Evolutionary conservation across 2,113 vertebrate genomes (phyloP).

Genomic region (Rafetus swinhoei): DNA sequence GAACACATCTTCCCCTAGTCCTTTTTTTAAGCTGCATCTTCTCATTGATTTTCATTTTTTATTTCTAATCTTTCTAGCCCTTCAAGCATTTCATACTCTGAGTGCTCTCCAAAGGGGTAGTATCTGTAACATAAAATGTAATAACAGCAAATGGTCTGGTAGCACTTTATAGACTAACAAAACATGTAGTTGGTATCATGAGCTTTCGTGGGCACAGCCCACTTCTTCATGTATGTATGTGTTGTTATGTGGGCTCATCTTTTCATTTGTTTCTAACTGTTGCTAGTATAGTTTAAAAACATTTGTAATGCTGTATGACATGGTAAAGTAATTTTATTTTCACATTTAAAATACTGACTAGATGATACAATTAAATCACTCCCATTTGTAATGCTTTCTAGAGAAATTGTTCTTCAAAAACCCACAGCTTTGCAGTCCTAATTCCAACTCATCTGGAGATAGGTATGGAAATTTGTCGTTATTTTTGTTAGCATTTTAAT

Average conservation of each 20-base stretch:
- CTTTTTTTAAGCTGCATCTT: not conserved
- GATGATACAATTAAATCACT: not conserved
- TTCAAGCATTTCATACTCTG: not conserved
- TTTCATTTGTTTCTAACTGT: not conserved
- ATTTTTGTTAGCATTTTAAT: not conserved
- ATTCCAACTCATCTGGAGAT: not conserved
- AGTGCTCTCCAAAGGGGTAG: not conserved
- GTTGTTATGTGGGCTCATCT: not conserved
- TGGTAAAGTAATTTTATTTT: rapidly evolving
- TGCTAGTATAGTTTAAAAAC: not conserved
- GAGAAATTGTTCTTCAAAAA: not conserved
- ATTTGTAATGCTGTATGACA: not conserved
- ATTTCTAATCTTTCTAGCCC: not conserved
- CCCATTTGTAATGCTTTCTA: not conserved
- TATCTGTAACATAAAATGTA: not conserved
- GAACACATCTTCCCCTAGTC: not conserved
- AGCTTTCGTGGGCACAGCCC: too few relatives aligned
- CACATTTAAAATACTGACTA: not conserved
- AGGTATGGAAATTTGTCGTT: not conserved
- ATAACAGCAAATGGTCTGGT: too few relatives aligned
- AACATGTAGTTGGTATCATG: too few relatives aligned
- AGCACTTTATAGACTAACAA: too few relatives aligned
- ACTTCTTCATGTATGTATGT: too few relatives aligned
- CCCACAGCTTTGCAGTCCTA: not conserved
- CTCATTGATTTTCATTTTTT: not conserved